Percentiles rank a stretch among this genome's conserved stretches.
These are phyloP conservation scores for Platyscapa corneri DNA, from an alignment of 1,140 invertebrate genomes.

Conservation along the genomic window DNA sequence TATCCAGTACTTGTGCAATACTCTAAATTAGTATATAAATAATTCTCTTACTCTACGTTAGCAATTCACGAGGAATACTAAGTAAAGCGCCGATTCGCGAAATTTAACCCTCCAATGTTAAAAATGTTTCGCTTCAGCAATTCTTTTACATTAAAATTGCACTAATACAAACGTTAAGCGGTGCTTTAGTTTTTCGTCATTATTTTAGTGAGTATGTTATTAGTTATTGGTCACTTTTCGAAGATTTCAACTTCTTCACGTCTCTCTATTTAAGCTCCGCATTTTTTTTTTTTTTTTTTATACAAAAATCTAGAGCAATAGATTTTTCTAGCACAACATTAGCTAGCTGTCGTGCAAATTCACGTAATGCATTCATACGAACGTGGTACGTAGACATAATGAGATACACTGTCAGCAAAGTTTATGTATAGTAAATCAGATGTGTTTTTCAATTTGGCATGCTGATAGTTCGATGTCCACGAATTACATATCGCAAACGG, in stretches of 20 bases:
- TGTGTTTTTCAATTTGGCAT: slow-evolving; percentile 2
- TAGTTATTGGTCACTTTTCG: no score
- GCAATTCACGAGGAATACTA: neutral
- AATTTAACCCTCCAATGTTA: neutral
- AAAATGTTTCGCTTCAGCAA: neutral
- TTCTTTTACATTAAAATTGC: neutral
- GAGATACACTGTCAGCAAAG: slow-evolving; percentile 28
- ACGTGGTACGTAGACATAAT: slow-evolving; percentile 5
- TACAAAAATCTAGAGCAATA: neutral
- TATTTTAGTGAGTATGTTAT: no score
- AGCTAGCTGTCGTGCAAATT: neutral
- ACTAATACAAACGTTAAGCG: neutral
- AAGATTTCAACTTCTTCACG: neutral
- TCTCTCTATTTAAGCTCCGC: neutral
- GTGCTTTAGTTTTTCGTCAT: neutral
- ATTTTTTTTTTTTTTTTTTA: neutral
- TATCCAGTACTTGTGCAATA: neutral
- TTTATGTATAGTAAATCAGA: slow-evolving; percentile 39
- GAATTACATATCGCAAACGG: neutral
- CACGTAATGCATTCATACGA: neutral
- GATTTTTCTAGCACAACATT: neutral
- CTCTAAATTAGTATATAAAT: slow-evolving; percentile 4
- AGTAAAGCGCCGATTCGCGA: neutral
- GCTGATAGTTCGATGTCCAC: neutral
- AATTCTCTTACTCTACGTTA: neutral